Conservation (phyloP, 2,888 invertebrate species). For the Leptopterna dolabrata region DNA sequence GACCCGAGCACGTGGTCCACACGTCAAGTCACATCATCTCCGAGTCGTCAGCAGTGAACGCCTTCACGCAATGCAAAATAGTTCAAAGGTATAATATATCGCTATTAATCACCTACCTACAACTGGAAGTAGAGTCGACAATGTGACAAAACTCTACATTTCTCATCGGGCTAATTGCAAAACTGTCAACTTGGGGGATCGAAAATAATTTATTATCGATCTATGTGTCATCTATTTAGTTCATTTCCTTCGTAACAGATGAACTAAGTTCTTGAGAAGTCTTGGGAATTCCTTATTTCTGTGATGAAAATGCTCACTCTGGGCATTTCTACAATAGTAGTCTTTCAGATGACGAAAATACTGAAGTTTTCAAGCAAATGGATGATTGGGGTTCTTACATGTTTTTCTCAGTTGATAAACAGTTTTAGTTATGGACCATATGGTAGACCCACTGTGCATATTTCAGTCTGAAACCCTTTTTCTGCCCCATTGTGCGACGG, state of each 20-base stretch:
- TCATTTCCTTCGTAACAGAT: neutral
- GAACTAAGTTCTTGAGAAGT: too few relatives aligned
- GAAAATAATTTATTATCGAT: neutral
- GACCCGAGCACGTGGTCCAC: conserved; percentile 47
- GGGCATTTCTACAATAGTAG: too few relatives aligned
- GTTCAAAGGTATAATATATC: neutral
- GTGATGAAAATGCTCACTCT: too few relatives aligned
- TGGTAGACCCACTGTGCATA: too few relatives aligned
- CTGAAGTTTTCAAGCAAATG: too few relatives aligned
- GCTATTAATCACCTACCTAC: neutral
- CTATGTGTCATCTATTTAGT: neutral
- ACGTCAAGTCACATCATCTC: conserved; percentile 41
- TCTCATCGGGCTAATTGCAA: neutral
- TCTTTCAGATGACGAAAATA: too few relatives aligned
- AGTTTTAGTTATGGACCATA: too few relatives aligned
- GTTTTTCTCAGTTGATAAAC: too few relatives aligned
- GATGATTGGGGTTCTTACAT: too few relatives aligned
- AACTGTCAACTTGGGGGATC: neutral
- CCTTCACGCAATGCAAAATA: conserved; percentile 38
- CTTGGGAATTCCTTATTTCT: too few relatives aligned
- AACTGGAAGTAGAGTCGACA: neutral
- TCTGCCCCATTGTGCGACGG: too few relatives aligned
- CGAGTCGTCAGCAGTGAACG: conserved; percentile 25
- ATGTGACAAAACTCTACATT: conserved; percentile 1
- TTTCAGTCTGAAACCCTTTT: too few relatives aligned